Evolutionary conservation across 2,888 invertebrate species (phyloP), one percentile per base, ranked within the genome.

Genomic region (Silvanus unidentatus): DNA sequence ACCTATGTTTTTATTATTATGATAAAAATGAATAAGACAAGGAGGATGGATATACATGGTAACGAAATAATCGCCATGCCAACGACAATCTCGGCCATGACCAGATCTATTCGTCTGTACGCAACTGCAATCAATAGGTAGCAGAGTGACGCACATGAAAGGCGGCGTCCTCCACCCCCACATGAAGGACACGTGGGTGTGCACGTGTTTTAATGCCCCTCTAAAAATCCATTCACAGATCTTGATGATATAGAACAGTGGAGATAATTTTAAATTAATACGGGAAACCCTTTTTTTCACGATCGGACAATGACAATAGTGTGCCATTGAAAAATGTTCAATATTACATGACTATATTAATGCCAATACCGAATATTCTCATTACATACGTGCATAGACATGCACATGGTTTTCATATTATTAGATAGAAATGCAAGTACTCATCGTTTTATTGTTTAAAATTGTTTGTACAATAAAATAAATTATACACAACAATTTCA

Each of bases 101-200:
- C 61, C 59, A 60, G 53, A 59, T 53, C 56, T 51, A 54, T 37
- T 55, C 57, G 52, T 48, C 49, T 50, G 55, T 57, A 62, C 58
- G 57, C 56, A 59, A 57, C 54, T 56, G 55, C 55, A 62, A 63
- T 63, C 63, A 63, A 69, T 69, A 67, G 66, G 64, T 63, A 63
- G 63, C 64, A 53, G 56, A 60, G 65, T 69, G 68, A 69, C 69
- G 69, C 68, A 69, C 68, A 63, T 55, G 57, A 58, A 59, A 60
- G 64, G 65, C 60, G 64, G 60, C 50, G 49, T 52, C 57, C 53
- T 55, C 61, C 58, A 54, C 60, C 57, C 57, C 63, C 57, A 58
- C 50, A 54, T 51, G 65, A 66, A 65, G 67, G 65, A 60, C 68
- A 67, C 67, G 64, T 68, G 66, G 63, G 63, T 63, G 58, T 58